These are phyloP conservation scores for Musca vetustissima DNA, from an alignment of 1,140 invertebrate genomes.

Conservation along the genomic window DNA sequence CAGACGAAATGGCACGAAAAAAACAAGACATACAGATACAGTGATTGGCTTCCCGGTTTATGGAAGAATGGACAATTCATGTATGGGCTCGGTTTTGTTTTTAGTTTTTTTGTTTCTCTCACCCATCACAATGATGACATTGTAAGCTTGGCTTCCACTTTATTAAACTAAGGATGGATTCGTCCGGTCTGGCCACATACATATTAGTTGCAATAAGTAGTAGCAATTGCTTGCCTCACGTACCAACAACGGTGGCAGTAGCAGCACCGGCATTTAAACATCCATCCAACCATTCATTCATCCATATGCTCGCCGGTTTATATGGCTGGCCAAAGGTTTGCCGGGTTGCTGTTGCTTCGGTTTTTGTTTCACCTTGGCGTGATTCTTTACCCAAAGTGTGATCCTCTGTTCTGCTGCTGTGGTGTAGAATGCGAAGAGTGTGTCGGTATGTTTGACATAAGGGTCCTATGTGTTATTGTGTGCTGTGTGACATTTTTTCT, in stretches of 20 bases:
- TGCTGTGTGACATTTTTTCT: slow-evolving; percentile 4
- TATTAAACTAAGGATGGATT: no score
- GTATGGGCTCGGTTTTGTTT: no score
- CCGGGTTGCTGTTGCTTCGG: background rate
- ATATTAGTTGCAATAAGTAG: slow-evolving; percentile 4
- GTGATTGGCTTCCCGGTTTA: no score
- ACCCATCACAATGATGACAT: no score
- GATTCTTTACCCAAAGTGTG: background rate
- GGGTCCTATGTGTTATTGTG: background rate
- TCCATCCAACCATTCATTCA: slow-evolving; percentile 6
- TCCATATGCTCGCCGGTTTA: no score
- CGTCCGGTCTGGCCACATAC: no score
- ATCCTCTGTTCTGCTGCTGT: background rate
- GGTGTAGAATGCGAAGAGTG: no score
- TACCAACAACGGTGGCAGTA: background rate
- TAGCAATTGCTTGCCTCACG: slow-evolving; percentile 19
- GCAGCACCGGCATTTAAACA: slow-evolving; percentile 1
- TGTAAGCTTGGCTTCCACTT: no score
- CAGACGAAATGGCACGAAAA: no score
- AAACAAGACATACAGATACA: no score
- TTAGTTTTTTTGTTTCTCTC: no score
- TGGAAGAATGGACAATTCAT: no score
- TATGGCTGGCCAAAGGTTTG: background rate
- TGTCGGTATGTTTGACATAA: background rate
- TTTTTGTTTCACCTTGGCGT: background rate